Evolutionary conservation across 2,888 invertebrate species (phyloP).

Genomic region (Parapristionchus giblindavisi): DNA sequence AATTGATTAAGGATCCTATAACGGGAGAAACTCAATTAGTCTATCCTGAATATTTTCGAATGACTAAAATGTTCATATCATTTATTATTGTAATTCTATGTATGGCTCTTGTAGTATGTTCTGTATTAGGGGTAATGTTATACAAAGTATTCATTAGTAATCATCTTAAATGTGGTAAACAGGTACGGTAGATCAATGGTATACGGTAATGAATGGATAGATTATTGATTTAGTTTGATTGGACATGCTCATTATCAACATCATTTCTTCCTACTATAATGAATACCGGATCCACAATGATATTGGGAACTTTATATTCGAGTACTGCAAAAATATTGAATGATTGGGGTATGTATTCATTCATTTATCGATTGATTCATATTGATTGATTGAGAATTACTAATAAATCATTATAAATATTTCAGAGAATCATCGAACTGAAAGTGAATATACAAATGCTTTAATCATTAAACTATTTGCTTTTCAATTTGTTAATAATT

Average conservation of each 20-base stretch:
- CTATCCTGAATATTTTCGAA: conserved; percentile 68
- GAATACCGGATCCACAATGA: conserved; percentile 72
- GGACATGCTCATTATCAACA: conserved; percentile 68
- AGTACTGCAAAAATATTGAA: conserved; percentile 70
- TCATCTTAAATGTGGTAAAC: conserved; percentile 46
- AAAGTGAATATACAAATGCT: conserved; percentile 72
- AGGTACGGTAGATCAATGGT: conserved; percentile 31
- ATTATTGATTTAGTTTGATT: conserved; percentile 20
- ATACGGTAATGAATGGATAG: not conserved
- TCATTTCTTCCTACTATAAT: conserved; percentile 71
- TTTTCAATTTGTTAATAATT: conserved; percentile 74
- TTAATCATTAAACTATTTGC: conserved; percentile 73
- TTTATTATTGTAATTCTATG: conserved; percentile 48
- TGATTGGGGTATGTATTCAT: conserved; percentile 47
- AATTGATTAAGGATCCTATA: conserved; percentile 70
- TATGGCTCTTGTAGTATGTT: conserved; percentile 47
- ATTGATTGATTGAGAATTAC: not conserved
- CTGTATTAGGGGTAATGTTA: conserved; percentile 51
- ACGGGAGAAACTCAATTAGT: conserved; percentile 70
- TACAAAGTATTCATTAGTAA: conserved; percentile 52
- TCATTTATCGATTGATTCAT: not conserved
- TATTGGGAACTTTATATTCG: conserved; percentile 71
- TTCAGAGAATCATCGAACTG: conserved; percentile 73
- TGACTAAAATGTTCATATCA: conserved; percentile 45
- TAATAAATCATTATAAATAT: conserved; percentile 26